Percentiles rank a stretch among this genome's conserved stretches.
Conservation (phyloP, 2,888 invertebrate genomes). For the Drosophila prostipennis region DNA sequence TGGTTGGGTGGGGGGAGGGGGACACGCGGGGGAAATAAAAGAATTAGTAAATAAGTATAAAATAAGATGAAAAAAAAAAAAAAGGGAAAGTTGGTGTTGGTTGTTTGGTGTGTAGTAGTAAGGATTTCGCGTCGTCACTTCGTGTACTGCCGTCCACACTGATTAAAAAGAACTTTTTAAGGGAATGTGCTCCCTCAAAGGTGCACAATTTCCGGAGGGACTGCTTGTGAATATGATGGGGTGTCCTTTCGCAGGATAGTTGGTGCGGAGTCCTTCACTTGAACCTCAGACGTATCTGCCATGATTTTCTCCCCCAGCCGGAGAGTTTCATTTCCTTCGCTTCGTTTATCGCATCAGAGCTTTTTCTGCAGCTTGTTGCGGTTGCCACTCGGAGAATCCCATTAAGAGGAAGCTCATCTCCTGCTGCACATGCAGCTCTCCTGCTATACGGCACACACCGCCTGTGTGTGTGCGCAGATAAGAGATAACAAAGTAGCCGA, state of each 20-base stretch:
- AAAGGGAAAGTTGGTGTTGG: too few relatives aligned
- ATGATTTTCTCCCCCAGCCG: constrained; percentile 17
- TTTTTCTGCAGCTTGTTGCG: constrained; percentile 27
- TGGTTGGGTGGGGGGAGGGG: too few relatives aligned
- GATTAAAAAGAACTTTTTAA: neutral
- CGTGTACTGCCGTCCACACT: too few relatives aligned
- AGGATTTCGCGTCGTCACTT: too few relatives aligned
- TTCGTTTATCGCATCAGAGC: constrained; percentile 28
- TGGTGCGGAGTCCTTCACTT: constrained; percentile 22
- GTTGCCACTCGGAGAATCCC: constrained; percentile 44
- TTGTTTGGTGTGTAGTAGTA: too few relatives aligned
- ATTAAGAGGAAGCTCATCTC: constrained; percentile 45
- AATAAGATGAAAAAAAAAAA: too few relatives aligned
- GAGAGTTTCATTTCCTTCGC: constrained; percentile 39
- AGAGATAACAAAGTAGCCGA: constrained; percentile 62
- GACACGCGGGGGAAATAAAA: too few relatives aligned
- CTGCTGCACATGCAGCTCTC: constrained; percentile 36
- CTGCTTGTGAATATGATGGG: constrained; percentile 4
- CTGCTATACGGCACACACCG: constrained; percentile 1
- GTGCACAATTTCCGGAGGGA: constrained; percentile 25
- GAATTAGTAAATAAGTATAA: too few relatives aligned
- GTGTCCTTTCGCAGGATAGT: constrained; percentile 4
- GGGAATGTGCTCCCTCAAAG: constrained; percentile 1
- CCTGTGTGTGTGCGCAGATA: constrained; percentile 46
- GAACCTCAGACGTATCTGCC: constrained; percentile 30